phyloP scores from a whole-genome alignment of 2,797 vertebrate species.

The Eulemur albifrons region DNA sequence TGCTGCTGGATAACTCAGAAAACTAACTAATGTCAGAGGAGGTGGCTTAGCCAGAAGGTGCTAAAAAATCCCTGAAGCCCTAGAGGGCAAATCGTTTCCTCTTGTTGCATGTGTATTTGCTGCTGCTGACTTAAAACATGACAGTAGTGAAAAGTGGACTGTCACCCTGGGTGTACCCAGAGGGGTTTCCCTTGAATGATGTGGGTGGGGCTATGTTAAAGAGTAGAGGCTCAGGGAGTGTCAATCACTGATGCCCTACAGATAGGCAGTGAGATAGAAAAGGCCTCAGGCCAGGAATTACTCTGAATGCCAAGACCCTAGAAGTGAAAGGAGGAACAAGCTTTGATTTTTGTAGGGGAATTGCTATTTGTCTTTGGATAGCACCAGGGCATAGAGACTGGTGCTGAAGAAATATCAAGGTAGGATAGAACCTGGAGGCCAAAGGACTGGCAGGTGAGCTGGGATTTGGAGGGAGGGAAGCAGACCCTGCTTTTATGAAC shows the following conservation, averaged over 20 bases:
- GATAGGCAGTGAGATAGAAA: neutral
- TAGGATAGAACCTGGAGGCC: neutral
- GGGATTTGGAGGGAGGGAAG: neutral
- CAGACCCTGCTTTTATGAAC: neutral
- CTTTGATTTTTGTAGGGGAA: neutral
- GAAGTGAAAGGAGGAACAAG: neutral
- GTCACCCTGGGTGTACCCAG: neutral
- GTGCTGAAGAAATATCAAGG: neutral
- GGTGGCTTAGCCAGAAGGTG: neutral
- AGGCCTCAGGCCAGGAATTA: neutral
- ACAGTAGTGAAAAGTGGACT: neutral
- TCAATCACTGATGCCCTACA: neutral
- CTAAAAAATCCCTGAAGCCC: slow-evolving; percentile 9
- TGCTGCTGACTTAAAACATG: slow-evolving; percentile 42
- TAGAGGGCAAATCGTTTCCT: neutral
- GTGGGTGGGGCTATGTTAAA: neutral
- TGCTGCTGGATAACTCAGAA: neutral
- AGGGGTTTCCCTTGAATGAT: neutral
- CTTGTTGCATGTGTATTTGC: neutral
- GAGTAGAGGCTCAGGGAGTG: neutral
- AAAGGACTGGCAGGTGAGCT: neutral
- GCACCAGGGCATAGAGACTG: neutral
- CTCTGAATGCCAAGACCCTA: neutral
- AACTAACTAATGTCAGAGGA: neutral
- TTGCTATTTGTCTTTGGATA: neutral